Base-by-base conservation (phyloP, 2,797 vertebrate species). In the Melanotaenia maccullochi region DNA sequence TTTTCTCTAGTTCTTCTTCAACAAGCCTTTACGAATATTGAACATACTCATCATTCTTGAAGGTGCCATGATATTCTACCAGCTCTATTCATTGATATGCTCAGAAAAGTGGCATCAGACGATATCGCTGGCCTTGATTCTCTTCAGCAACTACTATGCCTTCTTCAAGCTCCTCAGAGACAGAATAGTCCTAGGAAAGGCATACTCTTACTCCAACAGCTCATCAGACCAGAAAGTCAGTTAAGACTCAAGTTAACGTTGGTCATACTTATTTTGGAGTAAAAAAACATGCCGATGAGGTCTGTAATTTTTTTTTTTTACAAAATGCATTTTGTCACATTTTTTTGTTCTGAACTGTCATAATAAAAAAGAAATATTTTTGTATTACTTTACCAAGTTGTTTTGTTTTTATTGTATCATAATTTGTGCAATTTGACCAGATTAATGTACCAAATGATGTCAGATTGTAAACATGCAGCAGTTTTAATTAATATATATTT, bases 71-170 rank as follows among this genome's bases (percentile, higher is more conserved):
- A 99, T 99, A 82, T 95, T 98, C 90, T 99, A 99, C 93, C 97
- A 99, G 91, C 96, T 99, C 2, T 99, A 99, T 92, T 98, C 97
- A 0, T 89, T 99, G 68, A 95, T 99, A 55, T 96, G 96, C 74
- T 99, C 98, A 0, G 97, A 99, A 83, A 99, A 98, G 90, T 99
- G 98, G 98, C 97, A 99, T 91, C 98, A 99, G 90, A 99, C 95
- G 0, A 97, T 99, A 94, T 99, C 98, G 0, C 91, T 99, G 92
- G 97, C 97, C 0, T 94, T 99, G 87, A 99, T 99, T 83, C 97
- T 99, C 87, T 99, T 99, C 95, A 99, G 97, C 93, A 99, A 99
- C 93, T 99, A 99, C 87, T 98, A 99, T 0, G 96, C 97, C 90
- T 99, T 99, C 91, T 99, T 98, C 93, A 99, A 98, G 89, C 95